Evolutionary conservation across 2,113 vertebrate species (phyloP).

Genomic region (Microcebus murinus): DNA sequence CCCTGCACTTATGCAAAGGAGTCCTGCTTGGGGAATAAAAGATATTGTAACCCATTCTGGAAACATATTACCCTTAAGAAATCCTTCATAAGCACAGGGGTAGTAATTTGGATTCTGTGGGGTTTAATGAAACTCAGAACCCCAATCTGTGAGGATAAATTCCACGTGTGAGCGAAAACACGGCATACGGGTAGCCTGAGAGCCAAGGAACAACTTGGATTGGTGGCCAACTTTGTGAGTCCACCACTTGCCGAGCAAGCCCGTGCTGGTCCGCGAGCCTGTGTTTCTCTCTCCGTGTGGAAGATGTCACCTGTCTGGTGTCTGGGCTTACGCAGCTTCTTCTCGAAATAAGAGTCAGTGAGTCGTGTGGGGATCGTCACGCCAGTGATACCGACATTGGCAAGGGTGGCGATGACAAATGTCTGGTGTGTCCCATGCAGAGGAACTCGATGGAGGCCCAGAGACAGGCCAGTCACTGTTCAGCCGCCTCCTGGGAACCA

Average conservation of each 20-base stretch:
- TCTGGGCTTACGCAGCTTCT: slow-evolving; percentile 91
- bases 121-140: neutral
- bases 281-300: slow-evolving; percentile 93
- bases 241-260: slow-evolving; percentile 88
- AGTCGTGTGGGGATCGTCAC: slow-evolving; percentile 91
- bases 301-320: slow-evolving; percentile 95
- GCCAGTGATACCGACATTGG: slow-evolving; percentile 88
- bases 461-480: slow-evolving; percentile 90
- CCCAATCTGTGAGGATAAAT: slow-evolving; percentile 92
- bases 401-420: slow-evolving; percentile 91
- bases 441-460: slow-evolving; percentile 89
- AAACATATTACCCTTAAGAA: neutral
- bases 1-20: rapidly evolving
- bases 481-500: slow-evolving; percentile 94
- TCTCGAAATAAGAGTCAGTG: slow-evolving; percentile 92
- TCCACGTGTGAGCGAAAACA: slow-evolving; percentile 89
- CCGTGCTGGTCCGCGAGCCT: slow-evolving; percentile 91
- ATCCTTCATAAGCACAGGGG: neutral
- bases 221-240: slow-evolving; percentile 86
- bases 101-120: neutral
- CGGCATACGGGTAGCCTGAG: slow-evolving; percentile 88
- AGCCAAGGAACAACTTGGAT: slow-evolving; percentile 91
- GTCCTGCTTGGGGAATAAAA: neutral
- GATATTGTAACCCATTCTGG: neutral
- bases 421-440: slow-evolving; percentile 92